Evolutionary conservation across 2,888 invertebrate genomes (phyloP).

Genomic region (Cryptophagus acutangulus): DNA sequence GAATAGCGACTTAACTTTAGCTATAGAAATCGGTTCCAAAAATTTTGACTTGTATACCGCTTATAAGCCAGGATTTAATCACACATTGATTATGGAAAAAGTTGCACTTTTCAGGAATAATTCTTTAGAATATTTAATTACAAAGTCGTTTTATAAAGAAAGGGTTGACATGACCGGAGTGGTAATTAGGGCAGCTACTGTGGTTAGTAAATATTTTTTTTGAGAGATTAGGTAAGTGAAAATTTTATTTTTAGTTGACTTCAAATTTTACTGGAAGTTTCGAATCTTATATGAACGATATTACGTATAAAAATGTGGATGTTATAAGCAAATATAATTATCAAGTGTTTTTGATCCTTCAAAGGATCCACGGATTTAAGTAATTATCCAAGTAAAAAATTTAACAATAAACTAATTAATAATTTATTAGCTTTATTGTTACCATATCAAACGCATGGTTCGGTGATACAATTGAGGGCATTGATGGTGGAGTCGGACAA

Average conservation of each 20-base stretch:
- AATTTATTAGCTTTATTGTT: neutral
- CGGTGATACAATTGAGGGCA: slow-evolving; percentile 32
- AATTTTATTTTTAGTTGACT: slow-evolving; percentile 6
- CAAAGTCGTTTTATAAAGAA: no score
- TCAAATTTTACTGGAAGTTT: slow-evolving; percentile 15
- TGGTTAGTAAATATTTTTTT: slow-evolving; percentile 20
- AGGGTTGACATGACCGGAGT: slow-evolving; percentile 32
- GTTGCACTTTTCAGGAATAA: neutral
- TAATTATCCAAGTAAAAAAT: slow-evolving; percentile 19
- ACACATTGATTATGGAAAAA: neutral
- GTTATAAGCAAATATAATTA: slow-evolving; percentile 33
- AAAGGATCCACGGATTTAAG: slow-evolving; percentile 35
- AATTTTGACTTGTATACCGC: neutral
- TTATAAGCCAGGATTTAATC: neutral
- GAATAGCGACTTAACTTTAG: neutral
- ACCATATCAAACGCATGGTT: slow-evolving; percentile 28
- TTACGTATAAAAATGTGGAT: slow-evolving; percentile 22
- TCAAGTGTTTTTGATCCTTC: slow-evolving; percentile 30
- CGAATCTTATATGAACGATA: slow-evolving; percentile 28
- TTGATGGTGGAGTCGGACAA: slow-evolving; percentile 33
- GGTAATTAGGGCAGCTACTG: slow-evolving; percentile 28
- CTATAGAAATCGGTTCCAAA: neutral
- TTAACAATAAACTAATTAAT: neutral
- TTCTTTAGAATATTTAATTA: no score
- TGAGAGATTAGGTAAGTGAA: neutral